These are phyloP conservation scores for Eumacrocentrus americanus DNA, from an alignment of 2,888 invertebrate species.

Conservation along the genomic window DNA sequence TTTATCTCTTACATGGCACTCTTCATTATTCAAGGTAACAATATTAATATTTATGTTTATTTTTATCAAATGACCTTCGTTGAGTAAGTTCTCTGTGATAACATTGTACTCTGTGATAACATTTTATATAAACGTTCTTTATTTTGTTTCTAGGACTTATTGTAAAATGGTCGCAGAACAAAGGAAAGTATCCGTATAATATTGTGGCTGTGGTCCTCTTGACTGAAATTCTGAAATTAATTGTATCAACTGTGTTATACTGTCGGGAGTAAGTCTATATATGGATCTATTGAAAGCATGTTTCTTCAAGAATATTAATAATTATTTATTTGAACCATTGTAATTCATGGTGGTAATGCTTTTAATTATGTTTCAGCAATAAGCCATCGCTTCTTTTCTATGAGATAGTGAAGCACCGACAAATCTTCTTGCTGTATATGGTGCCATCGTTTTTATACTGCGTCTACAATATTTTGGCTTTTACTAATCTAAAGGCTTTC, in stretches of 20 bases:
- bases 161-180: conserved; percentile 86
- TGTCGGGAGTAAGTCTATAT: conserved; percentile 68
- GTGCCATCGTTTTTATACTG: conserved; percentile 92
- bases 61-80: not conserved
- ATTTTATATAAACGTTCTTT: not conserved
- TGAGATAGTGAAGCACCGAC: conserved; percentile 49
- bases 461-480: conserved; percentile 92
- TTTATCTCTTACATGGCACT: conserved; percentile 86
- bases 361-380: conserved; percentile 43
- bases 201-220: conserved; percentile 86
- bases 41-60: not conserved
- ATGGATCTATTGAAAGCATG: conserved; percentile 4
- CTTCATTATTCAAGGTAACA: conserved; percentile 89
- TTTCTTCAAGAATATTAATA: not conserved
- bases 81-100: not conserved
- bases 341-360: conserved; percentile 14
- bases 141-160: conserved; percentile 75
- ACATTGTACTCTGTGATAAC: not conserved
- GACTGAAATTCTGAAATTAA: conserved; percentile 85
- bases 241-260: conserved; percentile 75
- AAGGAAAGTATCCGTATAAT: conserved; percentile 85
- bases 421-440: conserved; percentile 80
- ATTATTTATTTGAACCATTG: not conserved
- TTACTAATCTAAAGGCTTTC: conserved; percentile 86
- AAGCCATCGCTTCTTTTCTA: conserved; percentile 41